Percentiles rank a stretch among this genome's conserved stretches.
Evolutionary conservation across 2,797 vertebrate species (phyloP).

Genomic region (Paramormyrops hopkinsi): DNA sequence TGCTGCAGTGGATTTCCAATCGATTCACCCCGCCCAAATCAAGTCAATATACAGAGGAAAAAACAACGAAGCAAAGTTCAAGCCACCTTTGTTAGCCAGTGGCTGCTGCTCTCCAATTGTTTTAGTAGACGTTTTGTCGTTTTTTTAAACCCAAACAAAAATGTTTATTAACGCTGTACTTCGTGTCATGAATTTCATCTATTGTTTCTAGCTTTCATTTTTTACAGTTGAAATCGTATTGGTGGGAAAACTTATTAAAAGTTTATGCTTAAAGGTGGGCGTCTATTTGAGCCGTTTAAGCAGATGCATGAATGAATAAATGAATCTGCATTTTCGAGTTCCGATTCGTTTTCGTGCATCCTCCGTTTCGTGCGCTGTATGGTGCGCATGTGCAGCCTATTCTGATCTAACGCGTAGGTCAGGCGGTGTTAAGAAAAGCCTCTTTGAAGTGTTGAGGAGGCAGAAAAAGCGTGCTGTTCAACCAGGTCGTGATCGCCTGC

Average conservation of each 20-base stretch:
- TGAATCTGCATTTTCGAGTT: background rate
- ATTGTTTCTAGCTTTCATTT: background rate
- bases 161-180: background rate
- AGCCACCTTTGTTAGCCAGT: background rate
- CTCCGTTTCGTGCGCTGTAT: background rate
- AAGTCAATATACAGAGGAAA: background rate
- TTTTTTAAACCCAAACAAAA: background rate
- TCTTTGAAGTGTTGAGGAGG: background rate
- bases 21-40: slow-evolving; percentile 4
- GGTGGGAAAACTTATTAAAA: background rate
- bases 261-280: background rate
- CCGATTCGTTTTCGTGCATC: background rate
- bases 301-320: background rate
- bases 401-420: background rate
- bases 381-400: background rate
- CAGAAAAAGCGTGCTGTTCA: background rate
- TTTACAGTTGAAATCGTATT: background rate
- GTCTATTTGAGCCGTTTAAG: background rate
- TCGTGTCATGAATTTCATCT: background rate
- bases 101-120: background rate
- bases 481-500: background rate
- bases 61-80: background rate
- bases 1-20: slow-evolving; percentile 16
- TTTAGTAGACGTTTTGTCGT: background rate
- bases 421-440: background rate